Conservation (phyloP, 2,113 vertebrate species). For the Climacteris rufus region DNA sequence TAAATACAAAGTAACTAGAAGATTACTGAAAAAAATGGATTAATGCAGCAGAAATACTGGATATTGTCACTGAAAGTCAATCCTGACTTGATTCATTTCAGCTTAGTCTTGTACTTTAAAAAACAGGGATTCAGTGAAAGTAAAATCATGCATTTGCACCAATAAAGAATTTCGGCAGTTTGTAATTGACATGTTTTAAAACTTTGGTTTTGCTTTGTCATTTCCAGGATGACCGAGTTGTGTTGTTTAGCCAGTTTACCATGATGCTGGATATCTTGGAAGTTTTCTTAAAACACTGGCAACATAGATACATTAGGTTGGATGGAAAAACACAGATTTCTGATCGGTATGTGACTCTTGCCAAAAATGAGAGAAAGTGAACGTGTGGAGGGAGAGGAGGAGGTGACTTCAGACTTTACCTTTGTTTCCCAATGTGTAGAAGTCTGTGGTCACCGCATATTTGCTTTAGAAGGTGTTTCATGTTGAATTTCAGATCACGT, state of each 20-base stretch:
- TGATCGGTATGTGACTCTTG: conserved; percentile 76
- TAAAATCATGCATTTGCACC: not conserved
- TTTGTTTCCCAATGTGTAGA: not conserved
- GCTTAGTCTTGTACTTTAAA: not conserved
- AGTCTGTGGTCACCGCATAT: not conserved
- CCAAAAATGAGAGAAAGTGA: not conserved
- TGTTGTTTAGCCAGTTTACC: conserved; percentile 96
- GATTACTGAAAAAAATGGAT: not conserved
- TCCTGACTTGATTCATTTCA: not conserved
- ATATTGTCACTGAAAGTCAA: not conserved
- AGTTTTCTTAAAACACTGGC: conserved; percentile 84
- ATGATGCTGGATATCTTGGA: conserved; percentile 97
- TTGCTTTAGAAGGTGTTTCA: not conserved
- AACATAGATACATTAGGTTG: conserved; percentile 86
- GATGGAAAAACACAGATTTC: conserved; percentile 93
- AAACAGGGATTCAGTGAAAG: not conserved
- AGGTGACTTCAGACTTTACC: not conserved
- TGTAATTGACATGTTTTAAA: not conserved
- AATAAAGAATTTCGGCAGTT: not conserved
- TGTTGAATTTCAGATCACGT: not conserved
- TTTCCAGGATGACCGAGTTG: conserved; percentile 88
- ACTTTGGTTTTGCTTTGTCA: not conserved
- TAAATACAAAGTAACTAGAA: not conserved
- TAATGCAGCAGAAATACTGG: not conserved
- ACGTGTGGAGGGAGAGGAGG: not conserved